Base-by-base conservation (phyloP, 2,113 vertebrate species). In the Rutilus rutilus region DNA sequence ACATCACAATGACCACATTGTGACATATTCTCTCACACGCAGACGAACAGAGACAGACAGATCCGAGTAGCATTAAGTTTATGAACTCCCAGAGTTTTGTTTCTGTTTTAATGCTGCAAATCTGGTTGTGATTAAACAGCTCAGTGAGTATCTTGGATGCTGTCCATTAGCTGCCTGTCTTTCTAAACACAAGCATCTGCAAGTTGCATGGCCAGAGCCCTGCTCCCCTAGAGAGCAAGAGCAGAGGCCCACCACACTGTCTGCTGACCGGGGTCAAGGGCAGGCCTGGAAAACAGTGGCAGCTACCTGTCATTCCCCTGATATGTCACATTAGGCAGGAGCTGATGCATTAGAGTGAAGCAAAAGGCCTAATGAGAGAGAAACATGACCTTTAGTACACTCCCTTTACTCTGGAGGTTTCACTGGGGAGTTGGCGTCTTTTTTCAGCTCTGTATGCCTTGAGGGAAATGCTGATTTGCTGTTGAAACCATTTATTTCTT, bases 111-210 rank as follows among this genome's bases (percentile, higher is more conserved):
- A 91, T 90, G 92, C 88, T 92, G 77, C 81, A 92, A 93, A 93
- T 93, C 91, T 95, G 94, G 90, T 91, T 91, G 90, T 91, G 93
- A 95, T 95, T 94, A 95, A 88, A 85, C 86, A 65, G 90, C 91
- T 91, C 92, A 88, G 86, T 59, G 62, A 90, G 88, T 84, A 83
- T 60, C 82, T 86, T 93, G 92, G 93, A 92, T 19, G 79, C 23
- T 50, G 25, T 92, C 93, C 93, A 94, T 91, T 87, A 67, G 82
- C 86, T 85, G 86, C 86, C 86, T 71, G 86, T 90, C 87, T 91
- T 91, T 90, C 88, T 93, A 92, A 93, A 92, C 15, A 89, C 90
- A 91, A 84, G 89, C 86, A 93, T 91, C 92, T 94, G 93, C 88
- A 88, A 73, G 90, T 86, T 60, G 86, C 47, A 42, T 4, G 50